Base-by-base conservation (phyloP, 2,888 invertebrate genomes). In the Ditula angustiorana region DNA sequence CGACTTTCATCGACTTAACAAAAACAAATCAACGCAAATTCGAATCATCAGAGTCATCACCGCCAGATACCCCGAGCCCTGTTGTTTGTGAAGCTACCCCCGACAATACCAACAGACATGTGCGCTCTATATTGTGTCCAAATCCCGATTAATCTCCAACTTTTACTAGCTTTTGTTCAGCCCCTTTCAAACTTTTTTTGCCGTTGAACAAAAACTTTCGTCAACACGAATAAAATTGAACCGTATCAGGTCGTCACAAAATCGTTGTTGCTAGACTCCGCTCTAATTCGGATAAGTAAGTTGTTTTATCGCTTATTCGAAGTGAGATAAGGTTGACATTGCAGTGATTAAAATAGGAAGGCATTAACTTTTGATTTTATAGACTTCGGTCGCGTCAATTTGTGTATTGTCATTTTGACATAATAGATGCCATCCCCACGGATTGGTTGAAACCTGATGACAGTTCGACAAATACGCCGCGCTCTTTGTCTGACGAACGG, bases 71-170 rank as follows among this genome's bases (percentile, higher is more conserved):
- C 49, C 37, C 19, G 24, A 28, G 41, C 16, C 61, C 44, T 44
- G 33, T 41, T 50, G 62, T 62, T 62, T 57, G 62, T 26, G 56
- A 57, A 41, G 56, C 49, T 41, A 16, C 41, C 60, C 60, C 52
- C 81, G 83, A 83, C 81, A 79, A 81, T 78, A 77, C 77, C 74
- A 69, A 70, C 71, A 73, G 87, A 83, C 90, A 90, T 90, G 88
- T 88, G 88, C 84, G 86, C 80, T 77, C 73, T 84, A 83, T 88
- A 87, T 90, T 91, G 89, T 88, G 85, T 83, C 82, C 81, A 87
- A 92, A 92, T 91, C 89, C 88, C 87, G 89, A 90, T 90, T 92
- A 92, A 92, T 92, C 92, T 88, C 86, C 87, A 88, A 89, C 88
- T 92, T 91, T 90, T 89, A 89, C 83, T 80, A 85, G 85, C 90